Evolutionary conservation across 2,888 invertebrate species (phyloP), one percentile per base, ranked within the genome.

Genomic region (Macrosiphum euphorbiae): DNA sequence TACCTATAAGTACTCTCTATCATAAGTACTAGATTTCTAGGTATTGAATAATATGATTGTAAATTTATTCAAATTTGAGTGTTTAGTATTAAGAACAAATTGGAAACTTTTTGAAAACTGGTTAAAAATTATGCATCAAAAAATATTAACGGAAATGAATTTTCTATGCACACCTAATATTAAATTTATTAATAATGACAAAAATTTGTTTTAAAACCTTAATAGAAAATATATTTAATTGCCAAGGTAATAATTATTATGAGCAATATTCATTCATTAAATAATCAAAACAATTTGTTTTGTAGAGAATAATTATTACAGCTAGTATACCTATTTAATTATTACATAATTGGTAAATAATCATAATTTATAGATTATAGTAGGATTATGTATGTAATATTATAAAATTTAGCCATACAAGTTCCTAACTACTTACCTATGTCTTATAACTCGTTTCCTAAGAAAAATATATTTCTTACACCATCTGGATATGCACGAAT

Each of bases 1-100:
- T 93, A 89, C 84, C 78, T 92, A 78, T 55, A 50, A 20, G 20
- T 78, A 35, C 35, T 78, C 20, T 35, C 20, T 78, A 78, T 78
- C 35, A 78, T 35, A 35, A 78, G 20, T 35, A 8, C 8, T 58
- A 26, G n/a, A 67, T 67, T 11, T n/a, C n/a, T 67, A 67, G 13
- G 35, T 78, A 78, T 78, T 35, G 8, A 20, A 78, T 41, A 20
- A 24, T 35, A 78, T 7, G 0, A 78, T 78, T 35, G 1, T 58
- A 26, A 8, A 58, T 58, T 58, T 58, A 3, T 58, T 26, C 58
- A 26, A 55, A 55, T 24, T 58, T 58, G 26, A 58, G 58, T 78
- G 20, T 78, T 78, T 35, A 78, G 16, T 78, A 35, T 35, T 2
- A 78, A 3, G 1, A 78, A 78, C 35, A 78, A 78, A 8, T 20